Evolutionary conservation across 1,140 invertebrate genomes (phyloP).

Genomic region (Hypsibius dujardini): DNA sequence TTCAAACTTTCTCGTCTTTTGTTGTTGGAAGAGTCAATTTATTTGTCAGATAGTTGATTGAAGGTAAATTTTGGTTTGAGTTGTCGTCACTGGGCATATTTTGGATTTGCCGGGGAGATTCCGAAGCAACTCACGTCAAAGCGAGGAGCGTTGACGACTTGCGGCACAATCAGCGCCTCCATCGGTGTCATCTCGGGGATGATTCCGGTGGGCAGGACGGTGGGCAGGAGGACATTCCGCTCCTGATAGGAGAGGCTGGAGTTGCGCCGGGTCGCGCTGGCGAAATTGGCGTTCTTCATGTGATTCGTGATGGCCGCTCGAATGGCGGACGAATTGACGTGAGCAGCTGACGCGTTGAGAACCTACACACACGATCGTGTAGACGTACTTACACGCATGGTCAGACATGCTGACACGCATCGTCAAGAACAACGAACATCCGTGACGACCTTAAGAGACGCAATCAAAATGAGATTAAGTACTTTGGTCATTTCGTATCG

Average conservation of each 20-base stretch:
- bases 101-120: too few species aligned
- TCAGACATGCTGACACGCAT: too few species aligned
- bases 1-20: too few species aligned
- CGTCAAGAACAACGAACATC: too few species aligned
- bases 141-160: not conserved
- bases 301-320: not conserved
- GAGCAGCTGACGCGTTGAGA: not conserved
- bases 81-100: too few species aligned
- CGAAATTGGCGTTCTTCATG: constrained; percentile 6
- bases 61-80: not conserved
- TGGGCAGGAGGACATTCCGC: not conserved
- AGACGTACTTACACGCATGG: not conserved
- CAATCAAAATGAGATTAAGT: not conserved
- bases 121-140: not conserved
- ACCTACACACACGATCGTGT: not conserved
- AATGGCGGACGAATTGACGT: not conserved
- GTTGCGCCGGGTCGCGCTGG: not conserved
- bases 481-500: constrained; percentile 15
- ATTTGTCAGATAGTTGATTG: too few species aligned
- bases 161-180: not conserved
- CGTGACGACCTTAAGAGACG: too few species aligned
- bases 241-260: not conserved
- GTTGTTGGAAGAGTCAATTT: too few species aligned
- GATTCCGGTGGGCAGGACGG: not conserved
- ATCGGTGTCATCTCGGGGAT: not conserved